phyloP scores from a whole-genome alignment of 2,888 invertebrate genomes.

The Anodontia alba region DNA sequence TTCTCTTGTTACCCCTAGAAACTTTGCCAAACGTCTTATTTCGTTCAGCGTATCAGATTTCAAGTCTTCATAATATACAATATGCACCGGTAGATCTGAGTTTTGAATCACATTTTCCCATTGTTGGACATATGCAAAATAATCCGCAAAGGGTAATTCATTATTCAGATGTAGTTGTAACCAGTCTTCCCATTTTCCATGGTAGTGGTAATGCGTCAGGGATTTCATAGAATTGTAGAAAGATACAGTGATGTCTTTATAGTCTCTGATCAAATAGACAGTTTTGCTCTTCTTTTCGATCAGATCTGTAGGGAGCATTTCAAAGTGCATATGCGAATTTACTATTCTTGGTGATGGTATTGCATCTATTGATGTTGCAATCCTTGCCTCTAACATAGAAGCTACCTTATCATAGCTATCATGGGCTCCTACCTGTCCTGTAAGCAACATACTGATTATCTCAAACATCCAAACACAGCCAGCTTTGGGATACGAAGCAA shows the following conservation, averaged over 20 bases:
- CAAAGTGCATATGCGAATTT: slow-evolving; percentile 18
- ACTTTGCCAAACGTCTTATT: neutral
- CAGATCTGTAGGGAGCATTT: slow-evolving; percentile 7
- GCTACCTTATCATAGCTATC: neutral
- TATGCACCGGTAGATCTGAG: neutral
- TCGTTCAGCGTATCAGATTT: neutral
- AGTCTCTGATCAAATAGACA: neutral
- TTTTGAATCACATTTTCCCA: neutral
- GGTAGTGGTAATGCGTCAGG: slow-evolving; percentile 6
- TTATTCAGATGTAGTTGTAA: neutral
- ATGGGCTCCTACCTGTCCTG: neutral
- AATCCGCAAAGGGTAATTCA: neutral
- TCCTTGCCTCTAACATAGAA: slow-evolving; percentile 16
- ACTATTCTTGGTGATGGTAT: slow-evolving; percentile 25
- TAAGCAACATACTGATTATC: slow-evolving; percentile 15
- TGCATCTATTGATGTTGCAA: neutral
- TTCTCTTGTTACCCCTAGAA: neutral
- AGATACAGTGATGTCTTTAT: slow-evolving; percentile 11
- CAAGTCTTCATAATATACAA: neutral
- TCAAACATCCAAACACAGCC: slow-evolving; percentile 30
- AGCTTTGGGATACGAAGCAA: neutral
- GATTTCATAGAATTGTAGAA: slow-evolving; percentile 5
- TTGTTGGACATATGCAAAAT: neutral
- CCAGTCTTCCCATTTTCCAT: slow-evolving; percentile 17
- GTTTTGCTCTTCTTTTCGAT: neutral